Evolutionary conservation across 1,140 invertebrate species (phyloP).

Genomic region (Pomacea maculata): DNA sequence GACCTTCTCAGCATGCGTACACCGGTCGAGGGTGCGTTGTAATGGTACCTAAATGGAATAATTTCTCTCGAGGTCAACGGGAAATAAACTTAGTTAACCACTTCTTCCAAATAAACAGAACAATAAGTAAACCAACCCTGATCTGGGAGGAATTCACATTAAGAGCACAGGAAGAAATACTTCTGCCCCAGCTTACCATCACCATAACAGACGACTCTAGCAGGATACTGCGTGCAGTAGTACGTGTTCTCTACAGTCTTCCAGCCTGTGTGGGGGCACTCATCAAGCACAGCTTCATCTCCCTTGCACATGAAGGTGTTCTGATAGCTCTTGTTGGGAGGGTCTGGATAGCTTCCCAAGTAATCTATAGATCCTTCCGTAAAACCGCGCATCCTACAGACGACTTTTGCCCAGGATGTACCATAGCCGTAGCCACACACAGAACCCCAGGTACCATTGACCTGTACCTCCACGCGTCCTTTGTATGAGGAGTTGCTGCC

Average conservation of each 20-base stretch:
- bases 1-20: background rate
- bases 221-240: constrained; percentile 29
- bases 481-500: constrained; percentile 3
- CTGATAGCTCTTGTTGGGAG: constrained; percentile 14
- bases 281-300: constrained; percentile 36
- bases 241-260: constrained; percentile 17
- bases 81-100: background rate
- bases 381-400: constrained; percentile 44
- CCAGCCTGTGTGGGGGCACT: constrained; percentile 50
- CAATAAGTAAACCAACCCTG: background rate
- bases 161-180: background rate
- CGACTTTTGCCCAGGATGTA: constrained; percentile 38
- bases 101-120: background rate
- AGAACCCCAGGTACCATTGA: constrained; percentile 47
- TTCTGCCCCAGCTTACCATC: background rate
- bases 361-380: constrained; percentile 28
- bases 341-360: background rate
- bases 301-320: constrained; percentile 33
- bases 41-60: background rate
- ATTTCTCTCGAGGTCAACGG: background rate
- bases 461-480: constrained; percentile 44
- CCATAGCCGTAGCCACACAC: constrained; percentile 48
- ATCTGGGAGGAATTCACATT: background rate
- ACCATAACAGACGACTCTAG: constrained; percentile 11
- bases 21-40: background rate